Percentiles rank a stretch among this genome's conserved stretches.
phyloP scores from a whole-genome alignment of 1,140 invertebrate genomes.

The Macrotrachela quadricornifera region DNA sequence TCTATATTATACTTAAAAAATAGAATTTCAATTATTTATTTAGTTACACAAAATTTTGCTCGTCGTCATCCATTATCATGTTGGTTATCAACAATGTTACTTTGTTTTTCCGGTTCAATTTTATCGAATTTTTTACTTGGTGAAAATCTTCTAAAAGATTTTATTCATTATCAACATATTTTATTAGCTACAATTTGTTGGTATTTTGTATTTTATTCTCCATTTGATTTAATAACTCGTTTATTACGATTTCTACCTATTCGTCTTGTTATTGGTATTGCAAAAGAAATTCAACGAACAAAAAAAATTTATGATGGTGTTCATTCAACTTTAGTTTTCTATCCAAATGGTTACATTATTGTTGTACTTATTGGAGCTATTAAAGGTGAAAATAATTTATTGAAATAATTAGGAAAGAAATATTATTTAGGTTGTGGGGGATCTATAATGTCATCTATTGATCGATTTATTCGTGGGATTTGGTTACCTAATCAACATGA shows the following conservation, averaged over 20 bases:
- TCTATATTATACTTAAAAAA: no score
- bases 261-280: constrained; percentile 65
- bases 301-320: constrained; percentile 96
- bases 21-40: no score
- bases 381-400: constrained; percentile 42
- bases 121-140: constrained; percentile 75
- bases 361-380: constrained; percentile 84
- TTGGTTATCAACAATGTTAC: constrained; percentile 89
- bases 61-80: constrained; percentile 86
- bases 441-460: constrained; percentile 22
- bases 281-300: constrained; percentile 81
- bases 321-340: constrained; percentile 75
- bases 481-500: constrained; percentile 97
- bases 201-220: constrained; percentile 93
- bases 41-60: constrained; percentile 70
- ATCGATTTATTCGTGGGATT: constrained; percentile 60
- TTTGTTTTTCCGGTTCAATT: constrained; percentile 89
- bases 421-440: constrained; percentile 19
- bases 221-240: constrained; percentile 91
- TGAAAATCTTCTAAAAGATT: constrained; percentile 72
- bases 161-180: constrained; percentile 79
- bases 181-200: constrained; percentile 71
- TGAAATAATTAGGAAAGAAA: neutral
- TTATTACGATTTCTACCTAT: constrained; percentile 78
- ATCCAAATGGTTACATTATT: constrained; percentile 84